Base-by-base conservation (phyloP, 1,140 invertebrate genomes). In the Anadara kagoshimensis region DNA sequence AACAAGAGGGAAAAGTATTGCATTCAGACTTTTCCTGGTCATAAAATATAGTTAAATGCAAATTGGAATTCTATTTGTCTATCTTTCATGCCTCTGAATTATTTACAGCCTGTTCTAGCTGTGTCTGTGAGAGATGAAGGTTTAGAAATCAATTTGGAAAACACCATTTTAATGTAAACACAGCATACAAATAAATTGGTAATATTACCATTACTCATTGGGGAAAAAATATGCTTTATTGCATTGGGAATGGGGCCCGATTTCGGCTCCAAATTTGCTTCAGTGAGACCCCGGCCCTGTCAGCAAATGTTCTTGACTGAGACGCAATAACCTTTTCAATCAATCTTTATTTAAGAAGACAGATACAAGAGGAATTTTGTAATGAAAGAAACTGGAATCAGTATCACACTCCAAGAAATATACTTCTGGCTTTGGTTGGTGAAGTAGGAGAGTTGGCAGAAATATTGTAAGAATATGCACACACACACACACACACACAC, bases 391-490 rank as follows among this genome's bases (percentile, higher is more conserved):
- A 91, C 78, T 91, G 90, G 90, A 75, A 88, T 22, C 86, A 91
- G 73, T 91, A 85, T 79, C 90, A 91, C 71, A 82, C 81, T 11
- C 90, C 90, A 22, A 75, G 90, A 53, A 91, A 91, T 78, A 57
- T 91, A 20, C 78, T 91, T 5, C 72, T 91, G n/a, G 90, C 90
- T 1, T 24, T 91, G 53, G 87, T 91, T 11, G 90, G 90, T 29
- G 90, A 91, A 83, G 87, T 91, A 45, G 90, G 90, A 4, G 90
- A 91, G 82, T 67, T 91, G 16, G 78, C 90, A 24, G 90, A 91
- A 70, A 84, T 86, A 24, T 85, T 84, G 82, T 84, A 74, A 80
- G 81, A 72, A 26, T 36, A 7, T 7, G 7, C 29, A 36, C 29
- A 36, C 22, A 73, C 14, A 41, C 11, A 18, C 16, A 22, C n/a